Base-by-base conservation (phyloP, 2,113 vertebrate genomes). In the Colossoma macropomum region DNA sequence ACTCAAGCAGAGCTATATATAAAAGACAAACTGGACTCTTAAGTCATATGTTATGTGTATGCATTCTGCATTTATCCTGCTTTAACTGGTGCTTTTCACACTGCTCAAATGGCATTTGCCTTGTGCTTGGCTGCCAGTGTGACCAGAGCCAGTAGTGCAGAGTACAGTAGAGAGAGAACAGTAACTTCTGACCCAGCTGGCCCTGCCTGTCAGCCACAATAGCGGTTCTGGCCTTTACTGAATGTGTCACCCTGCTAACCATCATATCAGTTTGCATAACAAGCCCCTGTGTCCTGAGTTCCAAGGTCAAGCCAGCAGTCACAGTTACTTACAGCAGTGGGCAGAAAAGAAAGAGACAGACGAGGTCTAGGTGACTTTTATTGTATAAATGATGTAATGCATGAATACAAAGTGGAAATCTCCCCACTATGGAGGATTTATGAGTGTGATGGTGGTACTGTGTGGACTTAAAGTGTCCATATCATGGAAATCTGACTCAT, bases 221-320 rank as follows among this genome's bases (percentile, higher is more conserved):
- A 83, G 74, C 23, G 5, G 27, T 60, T 63, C 41, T 16, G 70
- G 52, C 38, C 76, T 52, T 77, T 69, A 66, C 80, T 30, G 68
- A 66, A 80, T 38, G 79, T 81, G 84, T 79, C 70, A 34, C 75
- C 27, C 59, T 78, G 72, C 80, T 83, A 85, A 85, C 25, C 59
- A 80, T 84, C 69, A 85, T 73, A 86, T 81, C 72, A 28, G 78
- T 81, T 81, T 79, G 79, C 80, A 80, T 79, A 76, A 75, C 66
- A 23, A 75, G 62, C 19, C 1, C 41, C 34, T 19, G 69, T 52
- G 63, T 69, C 69, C 27, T 75, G 62, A 60, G 32, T 70, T 81
- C 10, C 71, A 79, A 82, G 65, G 84, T 80, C 80, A 77, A 52
- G 28, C 48, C 69, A 69, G 25, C 63, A 41, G 84, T 75, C 28